Evolutionary conservation across 1,140 invertebrate genomes (phyloP).

Genomic region (Dendrolimus punctatus): DNA sequence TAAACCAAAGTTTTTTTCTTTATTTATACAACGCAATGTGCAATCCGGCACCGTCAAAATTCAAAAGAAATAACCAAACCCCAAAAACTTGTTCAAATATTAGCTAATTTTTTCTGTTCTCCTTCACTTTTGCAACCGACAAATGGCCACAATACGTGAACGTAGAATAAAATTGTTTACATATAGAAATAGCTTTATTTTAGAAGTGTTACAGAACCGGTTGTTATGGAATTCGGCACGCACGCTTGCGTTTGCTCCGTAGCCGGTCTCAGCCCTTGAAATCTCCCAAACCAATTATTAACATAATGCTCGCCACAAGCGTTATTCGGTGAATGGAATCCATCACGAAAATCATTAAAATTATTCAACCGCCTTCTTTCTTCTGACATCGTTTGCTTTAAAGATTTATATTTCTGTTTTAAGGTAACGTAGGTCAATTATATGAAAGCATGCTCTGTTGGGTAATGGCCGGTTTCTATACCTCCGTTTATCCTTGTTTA

Average conservation of each 20-base stretch:
- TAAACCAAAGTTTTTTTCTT: constrained; percentile 32
- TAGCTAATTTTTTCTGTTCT: constrained; percentile 8
- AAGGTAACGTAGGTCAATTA: no score
- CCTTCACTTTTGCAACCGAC: no score
- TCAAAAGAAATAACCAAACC: constrained; percentile 16
- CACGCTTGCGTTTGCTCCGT: constrained; percentile 28
- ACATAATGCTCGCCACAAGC: constrained; percentile 38
- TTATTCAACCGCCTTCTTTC: constrained; percentile 16
- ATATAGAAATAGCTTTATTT: constrained; percentile 35
- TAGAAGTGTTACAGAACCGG: constrained; percentile 27
- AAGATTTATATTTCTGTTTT: no score
- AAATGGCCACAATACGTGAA: no score
- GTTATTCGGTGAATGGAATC: constrained; percentile 47
- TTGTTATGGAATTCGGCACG: constrained; percentile 46
- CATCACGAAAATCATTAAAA: constrained; percentile 54
- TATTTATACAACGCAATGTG: constrained; percentile 17
- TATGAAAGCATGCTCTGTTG: no score
- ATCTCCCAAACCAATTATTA: constrained; percentile 46
- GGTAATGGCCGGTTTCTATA: no score
- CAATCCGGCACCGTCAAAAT: constrained; percentile 16
- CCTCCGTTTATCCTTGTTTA: no score
- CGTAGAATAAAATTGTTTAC: constrained; percentile 12
- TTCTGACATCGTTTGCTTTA: no score
- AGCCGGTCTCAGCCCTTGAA: constrained; percentile 21
- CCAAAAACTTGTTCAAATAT: constrained; percentile 13